Evolutionary conservation across 2,797 vertebrate species (phyloP).

Genomic region (Morus bassanus): DNA sequence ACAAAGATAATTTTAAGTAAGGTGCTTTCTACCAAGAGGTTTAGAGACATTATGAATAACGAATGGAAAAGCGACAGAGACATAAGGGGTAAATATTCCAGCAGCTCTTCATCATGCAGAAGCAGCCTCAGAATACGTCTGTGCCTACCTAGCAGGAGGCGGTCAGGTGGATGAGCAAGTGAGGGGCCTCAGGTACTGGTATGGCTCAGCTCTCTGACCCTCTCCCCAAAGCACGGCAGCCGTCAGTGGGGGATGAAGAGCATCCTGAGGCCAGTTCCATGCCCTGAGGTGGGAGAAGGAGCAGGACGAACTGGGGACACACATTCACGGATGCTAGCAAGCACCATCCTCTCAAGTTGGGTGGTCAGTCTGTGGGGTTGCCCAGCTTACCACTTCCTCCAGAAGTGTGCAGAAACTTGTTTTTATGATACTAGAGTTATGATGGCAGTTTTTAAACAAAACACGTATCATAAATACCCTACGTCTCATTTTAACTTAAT

Average conservation of each 20-base stretch:
- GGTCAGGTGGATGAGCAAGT: background rate
- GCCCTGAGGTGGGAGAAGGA: background rate
- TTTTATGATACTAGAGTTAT: background rate
- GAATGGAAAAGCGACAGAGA: background rate
- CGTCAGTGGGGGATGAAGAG: background rate
- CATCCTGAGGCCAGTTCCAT: background rate
- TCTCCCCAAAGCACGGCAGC: background rate
- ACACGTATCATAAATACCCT: background rate
- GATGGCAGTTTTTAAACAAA: background rate
- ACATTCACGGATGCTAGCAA: background rate
- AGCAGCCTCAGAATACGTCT: background rate
- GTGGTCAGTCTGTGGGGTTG: background rate
- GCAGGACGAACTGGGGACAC: background rate
- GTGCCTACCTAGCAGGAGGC: background rate
- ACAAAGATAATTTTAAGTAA: background rate
- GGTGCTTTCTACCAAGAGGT: background rate
- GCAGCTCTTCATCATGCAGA: fast-evolving
- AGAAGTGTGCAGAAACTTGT: background rate
- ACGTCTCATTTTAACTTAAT: background rate
- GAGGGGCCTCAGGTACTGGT: too few species aligned
- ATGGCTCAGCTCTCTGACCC: background rate
- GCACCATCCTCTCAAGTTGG: background rate
- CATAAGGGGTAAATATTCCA: background rate
- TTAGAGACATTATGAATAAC: background rate
- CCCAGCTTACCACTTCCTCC: constrained; percentile 18